Conservation (phyloP, 1,140 invertebrate species). For the Steinernema feltiae region DNA sequence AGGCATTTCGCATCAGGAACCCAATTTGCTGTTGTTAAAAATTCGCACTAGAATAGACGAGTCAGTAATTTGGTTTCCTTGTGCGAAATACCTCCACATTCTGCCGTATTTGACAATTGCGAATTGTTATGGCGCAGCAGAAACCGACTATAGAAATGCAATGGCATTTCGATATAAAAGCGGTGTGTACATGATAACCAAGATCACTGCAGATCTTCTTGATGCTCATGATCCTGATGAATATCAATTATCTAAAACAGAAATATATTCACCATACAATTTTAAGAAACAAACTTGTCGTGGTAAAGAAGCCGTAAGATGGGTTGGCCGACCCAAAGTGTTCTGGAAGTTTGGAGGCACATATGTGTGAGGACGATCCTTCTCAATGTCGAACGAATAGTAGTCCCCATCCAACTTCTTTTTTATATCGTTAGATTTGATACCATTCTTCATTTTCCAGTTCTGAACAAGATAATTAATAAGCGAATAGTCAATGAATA, state of each 20-base stretch:
- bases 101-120: no score
- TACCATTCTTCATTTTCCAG: conserved; percentile 1
- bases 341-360: not conserved
- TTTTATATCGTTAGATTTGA: not conserved
- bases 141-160: not conserved
- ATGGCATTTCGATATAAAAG: not conserved
- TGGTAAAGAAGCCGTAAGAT: not conserved
- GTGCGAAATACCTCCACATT: no score
- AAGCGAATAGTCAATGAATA: conserved; percentile 14
- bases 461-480: not conserved
- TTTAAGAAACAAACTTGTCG: not conserved
- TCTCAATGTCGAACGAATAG: not conserved
- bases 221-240: not conserved
- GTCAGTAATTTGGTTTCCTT: no score
- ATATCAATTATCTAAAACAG: conserved; percentile 6
- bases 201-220: not conserved
- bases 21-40: no score
- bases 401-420: not conserved
- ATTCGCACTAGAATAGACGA: no score
- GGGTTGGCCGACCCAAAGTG: not conserved
- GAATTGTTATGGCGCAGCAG: no score
- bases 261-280: not conserved
- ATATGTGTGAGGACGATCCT: not conserved
- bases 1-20: no score
- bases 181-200: not conserved